phyloP scores from a whole-genome alignment of 2,888 invertebrate species.

The Clistopyga incitator region DNA sequence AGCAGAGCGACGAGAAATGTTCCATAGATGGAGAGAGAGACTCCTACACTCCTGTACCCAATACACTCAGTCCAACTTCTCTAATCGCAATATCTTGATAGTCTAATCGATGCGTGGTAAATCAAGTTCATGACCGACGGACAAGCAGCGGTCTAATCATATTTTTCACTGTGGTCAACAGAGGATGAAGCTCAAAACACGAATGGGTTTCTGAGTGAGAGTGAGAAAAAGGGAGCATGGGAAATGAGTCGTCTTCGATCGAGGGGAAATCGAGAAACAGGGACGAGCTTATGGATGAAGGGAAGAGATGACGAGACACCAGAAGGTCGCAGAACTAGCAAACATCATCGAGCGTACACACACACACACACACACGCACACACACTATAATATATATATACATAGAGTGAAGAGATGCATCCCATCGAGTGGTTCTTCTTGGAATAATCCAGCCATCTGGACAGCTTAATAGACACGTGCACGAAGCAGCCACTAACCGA shows the following conservation, averaged over 20 bases:
- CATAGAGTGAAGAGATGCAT: constrained; percentile 3
- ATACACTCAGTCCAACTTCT: not conserved
- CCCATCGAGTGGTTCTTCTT: constrained; percentile 39
- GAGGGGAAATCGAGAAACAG: constrained; percentile 18
- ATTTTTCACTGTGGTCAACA: constrained; percentile 22
- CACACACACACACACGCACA: not conserved
- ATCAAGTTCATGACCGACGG: not conserved
- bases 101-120: constrained; percentile 18
- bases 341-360: constrained; percentile 12
- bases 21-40: constrained; percentile 1
- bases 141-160: constrained; percentile 18
- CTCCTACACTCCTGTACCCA: not conserved
- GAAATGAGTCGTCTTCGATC: not conserved
- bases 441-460: constrained; percentile 50
- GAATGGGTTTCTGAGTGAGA: not conserved
- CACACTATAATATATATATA: not conserved
- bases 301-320: constrained; percentile 4
- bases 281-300: constrained; percentile 11
- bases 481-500: constrained; percentile 9
- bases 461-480: constrained; percentile 40
- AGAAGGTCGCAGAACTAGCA: constrained; percentile 18
- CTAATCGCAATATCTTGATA: constrained; percentile 42
- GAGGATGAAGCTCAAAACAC: constrained; percentile 22
- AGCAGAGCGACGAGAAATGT: not conserved
- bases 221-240: constrained; percentile 30